Base-by-base conservation (phyloP, 64 coral and sea anemone species). In the Pocillopora damicornis region DNA sequence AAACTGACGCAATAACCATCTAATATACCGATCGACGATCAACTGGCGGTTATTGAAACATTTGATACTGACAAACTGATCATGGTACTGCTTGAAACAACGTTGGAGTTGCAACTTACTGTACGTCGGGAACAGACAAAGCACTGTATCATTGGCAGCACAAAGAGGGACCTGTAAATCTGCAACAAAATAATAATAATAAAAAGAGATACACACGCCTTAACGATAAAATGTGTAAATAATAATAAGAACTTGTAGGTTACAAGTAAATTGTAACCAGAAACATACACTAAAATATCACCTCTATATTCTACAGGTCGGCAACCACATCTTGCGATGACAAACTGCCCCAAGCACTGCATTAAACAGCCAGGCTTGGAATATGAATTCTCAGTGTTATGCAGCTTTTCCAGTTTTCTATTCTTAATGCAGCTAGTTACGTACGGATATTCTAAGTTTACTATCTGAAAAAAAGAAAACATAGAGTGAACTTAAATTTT, bases 251-350 rank as follows among this genome's bases (percentile, higher is more conserved):
- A 25, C 15, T 66, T 18, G 17, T 20, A 5, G 63, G 20, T 16
- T 22, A 23, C 11, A 71, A 30, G 11, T 71, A 26, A 25, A 25
- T 71, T 30, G 23, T 71, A 23, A 71, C n/a, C 22, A 11, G 42
- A 51, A 35, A 58, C 4, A 58, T 15, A 18, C 11, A 51, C 1
- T 81, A 16, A 3, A 26, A 63, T 81, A 25, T 85, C 63, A 85
- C 81, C 81, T 72, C 58, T 73, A 66, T 85, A 72, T 73, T 85
- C 81, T 25, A 73, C 56, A 9, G 81, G 81, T n/a, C 65, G 81
- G 22, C 81, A 85, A n/a, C 38, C 65, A 58, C 81, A 85, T 9
- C 13, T 71, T 66, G 56, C 23, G 13, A 72, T 73, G 14, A 85
- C 42, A 58, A 72, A 85, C 37, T 85, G 9, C 18, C 37, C 72